phyloP scores from a whole-genome alignment of 2,113 vertebrate genomes.

The Takifugu bimaculatus region DNA sequence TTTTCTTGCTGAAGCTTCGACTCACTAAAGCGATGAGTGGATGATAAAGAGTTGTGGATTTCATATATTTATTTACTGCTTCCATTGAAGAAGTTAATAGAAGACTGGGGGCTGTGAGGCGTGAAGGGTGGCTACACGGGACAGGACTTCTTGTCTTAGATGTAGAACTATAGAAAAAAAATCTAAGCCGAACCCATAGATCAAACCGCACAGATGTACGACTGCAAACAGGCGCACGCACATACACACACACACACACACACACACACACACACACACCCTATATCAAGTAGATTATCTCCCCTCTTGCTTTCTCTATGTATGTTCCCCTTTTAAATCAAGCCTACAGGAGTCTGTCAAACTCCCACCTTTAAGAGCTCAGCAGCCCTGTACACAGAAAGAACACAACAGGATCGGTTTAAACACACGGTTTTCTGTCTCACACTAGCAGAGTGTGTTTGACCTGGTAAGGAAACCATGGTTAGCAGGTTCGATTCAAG shows the following conservation, averaged over 20 bases:
- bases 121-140: conserved; percentile 56
- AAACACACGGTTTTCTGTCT: conserved; percentile 26
- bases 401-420: conserved; percentile 18
- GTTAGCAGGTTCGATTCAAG: conserved; percentile 65
- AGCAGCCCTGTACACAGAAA: conserved; percentile 2
- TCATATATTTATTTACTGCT: conserved; percentile 64
- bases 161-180: conserved; percentile 39
- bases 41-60: conserved; percentile 67
- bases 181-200: conserved; percentile 31
- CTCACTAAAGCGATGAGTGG: conserved; percentile 45
- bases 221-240: background rate
- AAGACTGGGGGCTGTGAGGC: conserved; percentile 47
- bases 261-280: conserved; percentile 15
- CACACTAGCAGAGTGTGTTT: conserved; percentile 43
- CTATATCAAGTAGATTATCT: conserved; percentile 52
- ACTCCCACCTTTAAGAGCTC: conserved; percentile 21
- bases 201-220: conserved; percentile 34
- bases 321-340: background rate
- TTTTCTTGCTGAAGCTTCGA: conserved; percentile 34
- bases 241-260: conserved; percentile 8
- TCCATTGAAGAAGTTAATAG: conserved; percentile 56
- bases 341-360: too few relatives aligned
- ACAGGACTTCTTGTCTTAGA: conserved; percentile 51
- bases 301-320: conserved; percentile 11
- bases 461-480: conserved; percentile 52